Evolutionary conservation across 1,140 invertebrate genomes (phyloP).

Genomic region (Drosophila bifasciata): DNA sequence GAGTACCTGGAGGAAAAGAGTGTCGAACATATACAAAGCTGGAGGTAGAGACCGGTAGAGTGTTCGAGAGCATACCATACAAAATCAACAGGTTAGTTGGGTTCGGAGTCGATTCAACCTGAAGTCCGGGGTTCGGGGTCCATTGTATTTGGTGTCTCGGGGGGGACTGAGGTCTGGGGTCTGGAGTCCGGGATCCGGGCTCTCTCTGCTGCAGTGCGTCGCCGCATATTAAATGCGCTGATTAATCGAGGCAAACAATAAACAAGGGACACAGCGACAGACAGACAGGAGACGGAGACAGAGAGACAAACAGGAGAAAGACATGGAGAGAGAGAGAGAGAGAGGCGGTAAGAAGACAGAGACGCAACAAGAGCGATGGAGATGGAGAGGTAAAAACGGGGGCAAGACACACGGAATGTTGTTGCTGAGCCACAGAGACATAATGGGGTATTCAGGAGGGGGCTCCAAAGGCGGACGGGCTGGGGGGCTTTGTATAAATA

Average conservation of each 20-base stretch:
- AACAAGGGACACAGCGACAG: conserved; percentile 26
- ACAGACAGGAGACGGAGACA: background rate
- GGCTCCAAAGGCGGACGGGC: background rate
- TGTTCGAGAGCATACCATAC: background rate
- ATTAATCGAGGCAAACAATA: conserved; percentile 73
- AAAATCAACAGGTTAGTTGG: conserved; percentile 56
- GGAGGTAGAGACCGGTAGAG: background rate
- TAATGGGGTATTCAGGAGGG: conserved; percentile 5
- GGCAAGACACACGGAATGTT: conserved; percentile 51
- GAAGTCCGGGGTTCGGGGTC: conserved; percentile 24
- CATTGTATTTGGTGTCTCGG: too few species aligned
- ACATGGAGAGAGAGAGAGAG: conserved; percentile 27
- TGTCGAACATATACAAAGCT: background rate
- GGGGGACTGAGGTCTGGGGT: too few species aligned
- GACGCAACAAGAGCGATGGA: background rate
- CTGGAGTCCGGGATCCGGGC: too few species aligned
- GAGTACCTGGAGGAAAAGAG: too few species aligned
- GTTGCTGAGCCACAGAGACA: conserved; percentile 7
- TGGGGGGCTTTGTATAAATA: conserved; percentile 65
- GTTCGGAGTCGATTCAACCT: conserved; percentile 35
- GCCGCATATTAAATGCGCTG: conserved; percentile 66
- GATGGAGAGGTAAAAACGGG: too few species aligned
- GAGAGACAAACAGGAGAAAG: conserved; percentile 17
- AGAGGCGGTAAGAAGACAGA: background rate
- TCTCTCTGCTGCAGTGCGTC: conserved; percentile 50